phyloP scores from a whole-genome alignment of 2,888 invertebrate species.

The Polydrusus tereticollis region DNA sequence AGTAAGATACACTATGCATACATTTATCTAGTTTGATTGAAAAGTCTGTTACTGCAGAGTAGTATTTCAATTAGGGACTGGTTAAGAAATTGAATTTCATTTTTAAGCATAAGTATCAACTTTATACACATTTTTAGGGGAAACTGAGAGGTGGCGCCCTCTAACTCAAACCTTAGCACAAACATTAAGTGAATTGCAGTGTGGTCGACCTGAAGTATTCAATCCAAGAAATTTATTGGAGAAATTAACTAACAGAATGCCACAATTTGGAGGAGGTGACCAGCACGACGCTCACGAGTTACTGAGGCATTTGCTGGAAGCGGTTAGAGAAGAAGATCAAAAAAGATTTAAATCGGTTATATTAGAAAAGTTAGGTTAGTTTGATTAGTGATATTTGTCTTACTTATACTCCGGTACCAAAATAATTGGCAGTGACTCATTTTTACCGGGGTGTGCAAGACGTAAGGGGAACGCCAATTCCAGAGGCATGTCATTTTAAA shows the following conservation, averaged over 20 bases:
- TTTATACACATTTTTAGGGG: slow-evolving; percentile 53
- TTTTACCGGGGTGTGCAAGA: too few relatives aligned
- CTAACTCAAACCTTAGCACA: slow-evolving; percentile 78
- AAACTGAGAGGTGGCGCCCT: slow-evolving; percentile 77
- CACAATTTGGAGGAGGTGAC: slow-evolving; percentile 92
- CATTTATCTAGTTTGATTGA: too few relatives aligned
- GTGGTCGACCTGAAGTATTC: slow-evolving; percentile 74
- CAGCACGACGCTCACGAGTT: slow-evolving; percentile 98
- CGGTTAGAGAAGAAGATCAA: slow-evolving; percentile 81
- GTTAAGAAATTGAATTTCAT: too few relatives aligned
- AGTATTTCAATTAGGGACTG: too few relatives aligned
- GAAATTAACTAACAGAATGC: slow-evolving; percentile 76
- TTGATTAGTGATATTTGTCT: not conserved
- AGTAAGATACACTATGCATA: too few relatives aligned
- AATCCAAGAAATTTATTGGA: slow-evolving; percentile 76
- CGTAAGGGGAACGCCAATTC: too few relatives aligned
- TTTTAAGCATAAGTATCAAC: too few relatives aligned
- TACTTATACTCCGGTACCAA: too few relatives aligned
- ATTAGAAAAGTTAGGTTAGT: slow-evolving; percentile 77
- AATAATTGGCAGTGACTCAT: too few relatives aligned
- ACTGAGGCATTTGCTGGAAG: slow-evolving; percentile 89
- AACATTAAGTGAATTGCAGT: slow-evolving; percentile 78
- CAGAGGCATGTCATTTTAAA: too few relatives aligned
- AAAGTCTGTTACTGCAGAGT: too few relatives aligned
- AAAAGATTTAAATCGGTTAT: slow-evolving; percentile 88